Percentiles rank a stretch among this genome's conserved stretches.
Conservation (phyloP, 2,888 invertebrate genomes). For the Diachrysia chrysitis region DNA sequence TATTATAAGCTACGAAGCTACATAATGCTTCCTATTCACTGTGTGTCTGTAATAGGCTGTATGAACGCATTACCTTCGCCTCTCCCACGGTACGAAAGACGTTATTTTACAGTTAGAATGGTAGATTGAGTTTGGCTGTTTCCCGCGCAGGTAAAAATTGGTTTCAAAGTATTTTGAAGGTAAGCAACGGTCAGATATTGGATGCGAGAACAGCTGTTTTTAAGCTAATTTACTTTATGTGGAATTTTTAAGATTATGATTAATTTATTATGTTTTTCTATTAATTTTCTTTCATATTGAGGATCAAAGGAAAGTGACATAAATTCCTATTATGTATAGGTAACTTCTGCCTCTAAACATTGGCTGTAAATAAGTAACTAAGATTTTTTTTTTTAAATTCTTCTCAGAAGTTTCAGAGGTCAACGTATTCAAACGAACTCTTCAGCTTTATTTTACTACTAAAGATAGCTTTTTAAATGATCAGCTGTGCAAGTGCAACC, state of each 20-base stretch:
- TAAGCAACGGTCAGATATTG: not conserved
- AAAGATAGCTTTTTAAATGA: not conserved
- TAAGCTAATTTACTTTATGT: not conserved
- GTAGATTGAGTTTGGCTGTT: not conserved
- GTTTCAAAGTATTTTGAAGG: not conserved
- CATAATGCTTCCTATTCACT: slow-evolving; percentile 7
- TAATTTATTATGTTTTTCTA: too few species aligned
- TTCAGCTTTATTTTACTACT: not conserved
- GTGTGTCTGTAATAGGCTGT: slow-evolving; percentile 9
- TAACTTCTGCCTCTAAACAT: too few species aligned
- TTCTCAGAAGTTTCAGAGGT: not conserved
- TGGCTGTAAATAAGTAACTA: not conserved
- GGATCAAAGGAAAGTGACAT: too few species aligned
- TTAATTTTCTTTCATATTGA: too few species aligned
- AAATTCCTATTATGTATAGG: too few species aligned
- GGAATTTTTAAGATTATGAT: too few species aligned
- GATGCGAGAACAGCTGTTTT: not conserved
- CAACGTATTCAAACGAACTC: not conserved
- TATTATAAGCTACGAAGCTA: not conserved
- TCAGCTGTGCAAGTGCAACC: slow-evolving; percentile 1
- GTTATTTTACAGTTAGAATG: slow-evolving; percentile 9
- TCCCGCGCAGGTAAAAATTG: not conserved
- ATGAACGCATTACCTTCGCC: slow-evolving; percentile 24
- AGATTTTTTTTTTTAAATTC: too few species aligned
- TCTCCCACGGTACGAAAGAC: slow-evolving; percentile 14